phyloP scores from a whole-genome alignment of 2,113 vertebrate species.

The Dasyurus viverrinus region DNA sequence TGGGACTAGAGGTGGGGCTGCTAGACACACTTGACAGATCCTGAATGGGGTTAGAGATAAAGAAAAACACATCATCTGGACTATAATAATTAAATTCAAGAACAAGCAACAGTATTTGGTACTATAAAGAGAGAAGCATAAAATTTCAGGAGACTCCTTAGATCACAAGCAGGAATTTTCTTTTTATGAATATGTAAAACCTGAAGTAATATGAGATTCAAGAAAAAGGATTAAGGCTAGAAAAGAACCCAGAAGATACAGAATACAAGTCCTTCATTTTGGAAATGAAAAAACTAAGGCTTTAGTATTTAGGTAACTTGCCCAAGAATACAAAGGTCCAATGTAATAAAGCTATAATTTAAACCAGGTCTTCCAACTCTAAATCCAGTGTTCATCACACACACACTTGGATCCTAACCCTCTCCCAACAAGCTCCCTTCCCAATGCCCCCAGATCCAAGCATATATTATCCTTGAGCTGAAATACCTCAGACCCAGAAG shows the following conservation, averaged over 20 bases:
- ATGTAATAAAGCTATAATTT: neutral
- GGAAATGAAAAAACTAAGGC: neutral
- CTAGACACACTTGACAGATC: constrained; percentile 97
- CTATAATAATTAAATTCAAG: neutral
- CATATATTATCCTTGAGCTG: neutral
- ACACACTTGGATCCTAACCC: neutral
- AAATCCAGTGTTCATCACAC: neutral
- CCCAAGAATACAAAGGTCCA: neutral
- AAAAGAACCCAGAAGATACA: neutral
- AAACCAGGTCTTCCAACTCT: neutral
- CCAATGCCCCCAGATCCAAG: neutral
- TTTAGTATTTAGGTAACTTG: neutral
- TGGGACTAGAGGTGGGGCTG: constrained; percentile 97
- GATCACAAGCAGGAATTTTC: neutral
- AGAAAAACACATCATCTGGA: neutral
- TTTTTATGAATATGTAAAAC: neutral
- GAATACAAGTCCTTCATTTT: neutral
- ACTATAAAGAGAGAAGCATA: neutral
- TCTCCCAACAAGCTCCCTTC: neutral
- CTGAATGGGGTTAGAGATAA: constrained; percentile 77
- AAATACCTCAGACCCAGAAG: constrained; percentile 93
- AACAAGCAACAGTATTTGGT: neutral
- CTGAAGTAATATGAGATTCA: neutral
- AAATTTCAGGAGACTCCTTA: neutral
- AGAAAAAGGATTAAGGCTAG: neutral